Conservation (phyloP, 2,888 invertebrate species). For the Chalcis sispes region DNA sequence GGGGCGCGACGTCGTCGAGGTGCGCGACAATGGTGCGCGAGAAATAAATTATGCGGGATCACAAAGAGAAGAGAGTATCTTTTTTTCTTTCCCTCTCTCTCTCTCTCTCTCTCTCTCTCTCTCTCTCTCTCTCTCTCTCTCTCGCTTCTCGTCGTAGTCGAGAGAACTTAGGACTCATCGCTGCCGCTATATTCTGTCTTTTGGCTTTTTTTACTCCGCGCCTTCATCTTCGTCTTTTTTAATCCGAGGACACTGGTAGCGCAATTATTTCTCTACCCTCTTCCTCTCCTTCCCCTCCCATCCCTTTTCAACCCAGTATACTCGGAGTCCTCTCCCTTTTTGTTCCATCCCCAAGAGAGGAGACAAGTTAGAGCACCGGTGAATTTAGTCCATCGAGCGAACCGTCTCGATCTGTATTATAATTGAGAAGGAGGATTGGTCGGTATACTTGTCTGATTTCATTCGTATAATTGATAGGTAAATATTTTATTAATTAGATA, state of each 20-base stretch:
- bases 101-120: too few species aligned
- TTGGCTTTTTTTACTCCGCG: not conserved
- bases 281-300: slow-evolving; percentile 52
- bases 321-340: too few species aligned
- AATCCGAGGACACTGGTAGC: slow-evolving; percentile 73
- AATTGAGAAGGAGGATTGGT: not conserved
- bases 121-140: too few species aligned
- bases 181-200: slow-evolving; percentile 4
- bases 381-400: slow-evolving; percentile 66
- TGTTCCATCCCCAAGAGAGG: too few species aligned
- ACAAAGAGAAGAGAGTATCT: too few species aligned
- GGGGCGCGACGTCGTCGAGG: slow-evolving; percentile 38
- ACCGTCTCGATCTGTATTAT: not conserved
- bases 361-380: slow-evolving; percentile 14
- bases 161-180: slow-evolving; percentile 54
- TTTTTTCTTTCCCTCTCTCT: too few species aligned
- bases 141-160: slow-evolving; percentile 6
- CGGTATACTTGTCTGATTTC: too few species aligned
- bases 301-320: too few species aligned
- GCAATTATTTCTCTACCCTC: slow-evolving; percentile 71
- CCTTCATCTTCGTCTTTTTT: slow-evolving; percentile 67
- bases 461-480: too few species aligned
- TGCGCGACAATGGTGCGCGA: slow-evolving; percentile 69
- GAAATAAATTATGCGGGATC: slow-evolving; percentile 76
- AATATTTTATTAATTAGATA: too few species aligned